A percentile compares a stretch with the other conserved stretches of the same genome.
Conservation (phyloP, 1,140 invertebrate genomes). For the Pseudomyrmex gracilis region DNA sequence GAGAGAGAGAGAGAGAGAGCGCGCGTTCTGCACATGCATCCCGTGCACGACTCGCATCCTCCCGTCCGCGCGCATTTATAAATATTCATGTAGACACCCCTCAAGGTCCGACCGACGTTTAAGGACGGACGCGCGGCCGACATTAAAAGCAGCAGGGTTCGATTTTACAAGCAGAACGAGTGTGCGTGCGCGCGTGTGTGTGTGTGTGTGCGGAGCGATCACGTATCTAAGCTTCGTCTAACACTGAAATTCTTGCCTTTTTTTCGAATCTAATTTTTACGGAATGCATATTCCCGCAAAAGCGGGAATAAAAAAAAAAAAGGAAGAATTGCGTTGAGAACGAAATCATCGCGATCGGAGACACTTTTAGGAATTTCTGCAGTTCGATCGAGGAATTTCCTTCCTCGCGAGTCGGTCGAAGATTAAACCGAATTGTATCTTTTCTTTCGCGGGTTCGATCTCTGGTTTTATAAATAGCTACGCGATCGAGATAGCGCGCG, state of each 20-base stretch:
- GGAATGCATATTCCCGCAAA: background rate
- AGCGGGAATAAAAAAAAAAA: background rate
- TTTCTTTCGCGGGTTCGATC: constrained; percentile 70
- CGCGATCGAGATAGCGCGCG: constrained; percentile 43
- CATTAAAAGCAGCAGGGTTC: constrained; percentile 38
- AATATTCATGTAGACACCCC: constrained; percentile 60
- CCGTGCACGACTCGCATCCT: background rate
- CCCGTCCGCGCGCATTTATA: constrained; percentile 46
- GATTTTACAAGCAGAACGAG: constrained; percentile 5
- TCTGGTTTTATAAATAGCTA: constrained; percentile 70
- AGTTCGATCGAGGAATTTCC: background rate
- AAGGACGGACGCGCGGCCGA: constrained; percentile 46
- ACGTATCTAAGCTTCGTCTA: no score
- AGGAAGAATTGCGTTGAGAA: background rate
- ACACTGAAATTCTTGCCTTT: background rate
- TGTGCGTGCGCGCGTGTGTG: no score
- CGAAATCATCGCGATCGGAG: constrained; percentile 1
- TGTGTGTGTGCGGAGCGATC: no score
- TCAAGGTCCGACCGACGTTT: constrained; percentile 60
- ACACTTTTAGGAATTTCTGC: constrained; percentile 23
- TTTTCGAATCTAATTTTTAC: background rate
- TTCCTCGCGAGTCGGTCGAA: background rate
- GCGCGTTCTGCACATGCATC: constrained; percentile 22
- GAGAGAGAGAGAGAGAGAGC: no score
- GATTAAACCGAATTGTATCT: constrained; percentile 62